Percentiles rank a stretch among this genome's conserved stretches.
Conservation (phyloP, 2,113 vertebrate species). For the Phodopus roborovskii region DNA sequence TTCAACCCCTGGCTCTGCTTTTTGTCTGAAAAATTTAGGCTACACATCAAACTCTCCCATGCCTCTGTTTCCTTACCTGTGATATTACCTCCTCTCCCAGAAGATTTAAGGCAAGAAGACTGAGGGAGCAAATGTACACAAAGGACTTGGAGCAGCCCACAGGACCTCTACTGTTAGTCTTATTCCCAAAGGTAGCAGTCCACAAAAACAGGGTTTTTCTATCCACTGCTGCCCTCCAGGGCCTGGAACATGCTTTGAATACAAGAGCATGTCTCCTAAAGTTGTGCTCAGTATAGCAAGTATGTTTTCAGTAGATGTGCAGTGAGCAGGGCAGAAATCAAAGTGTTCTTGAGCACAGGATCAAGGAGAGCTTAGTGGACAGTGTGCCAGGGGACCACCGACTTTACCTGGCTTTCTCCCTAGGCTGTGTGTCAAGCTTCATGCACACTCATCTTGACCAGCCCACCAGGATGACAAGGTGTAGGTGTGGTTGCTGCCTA, state of each 20-base stretch:
- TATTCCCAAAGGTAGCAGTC: background rate
- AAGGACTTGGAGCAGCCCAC: background rate
- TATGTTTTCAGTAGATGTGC: too few relatives aligned
- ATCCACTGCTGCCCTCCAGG: accelerated
- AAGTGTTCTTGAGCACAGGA: background rate
- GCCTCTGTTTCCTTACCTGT: background rate
- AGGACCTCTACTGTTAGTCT: background rate
- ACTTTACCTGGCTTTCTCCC: background rate
- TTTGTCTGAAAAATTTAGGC: background rate
- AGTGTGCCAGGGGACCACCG: too few relatives aligned
- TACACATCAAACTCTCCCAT: background rate
- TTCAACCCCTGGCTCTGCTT: background rate
- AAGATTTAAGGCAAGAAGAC: background rate
- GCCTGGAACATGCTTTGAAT: background rate
- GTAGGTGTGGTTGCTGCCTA: background rate
- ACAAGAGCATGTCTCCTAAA: background rate
- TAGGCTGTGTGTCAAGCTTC: accelerated
- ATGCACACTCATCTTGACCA: background rate
- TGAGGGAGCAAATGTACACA: background rate
- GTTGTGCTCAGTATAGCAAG: background rate
- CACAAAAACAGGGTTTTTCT: background rate
- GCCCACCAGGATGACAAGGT: background rate
- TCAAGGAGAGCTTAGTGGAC: background rate
- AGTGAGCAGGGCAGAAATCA: background rate
- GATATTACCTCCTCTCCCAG: background rate